Conservation (phyloP, 1,140 invertebrate genomes). For the Teleogryllus occipitalis region DNA sequence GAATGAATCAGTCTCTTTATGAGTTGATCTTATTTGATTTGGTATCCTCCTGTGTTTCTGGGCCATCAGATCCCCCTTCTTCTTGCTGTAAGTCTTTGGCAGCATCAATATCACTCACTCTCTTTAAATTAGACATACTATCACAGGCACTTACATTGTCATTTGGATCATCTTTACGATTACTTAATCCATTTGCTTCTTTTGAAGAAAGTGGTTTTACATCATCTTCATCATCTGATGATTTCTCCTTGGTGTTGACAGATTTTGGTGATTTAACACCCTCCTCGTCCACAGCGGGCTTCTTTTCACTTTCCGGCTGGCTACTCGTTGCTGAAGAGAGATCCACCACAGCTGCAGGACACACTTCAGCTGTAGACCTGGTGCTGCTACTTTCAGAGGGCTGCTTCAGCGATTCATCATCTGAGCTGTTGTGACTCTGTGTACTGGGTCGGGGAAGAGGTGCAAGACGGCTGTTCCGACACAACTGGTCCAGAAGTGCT, state of each 20-base stretch:
- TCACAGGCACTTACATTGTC: slow-evolving; percentile 22
- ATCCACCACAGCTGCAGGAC: slow-evolving; percentile 11
- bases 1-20: slow-evolving; percentile 20
- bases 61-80: slow-evolving; percentile 14
- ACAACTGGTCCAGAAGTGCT: slow-evolving; percentile 60
- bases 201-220: not conserved
- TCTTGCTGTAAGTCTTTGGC: slow-evolving; percentile 20
- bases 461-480: slow-evolving; percentile 34
- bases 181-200: slow-evolving; percentile 8
- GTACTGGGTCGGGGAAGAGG: slow-evolving; percentile 9
- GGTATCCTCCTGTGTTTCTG: slow-evolving; percentile 16
- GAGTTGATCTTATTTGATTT: slow-evolving; percentile 22
- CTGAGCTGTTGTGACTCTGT: slow-evolving; percentile 12
- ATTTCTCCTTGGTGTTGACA: slow-evolving; percentile 11
- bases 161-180: not conserved
- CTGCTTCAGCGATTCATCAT: slow-evolving; percentile 16
- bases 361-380: not conserved
- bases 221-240: slow-evolving; percentile 1
- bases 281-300: not conserved
- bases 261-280: not conserved
- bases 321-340: slow-evolving; percentile 11
- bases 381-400: not conserved
- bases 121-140: slow-evolving; percentile 18
- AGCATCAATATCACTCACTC: slow-evolving; percentile 18
- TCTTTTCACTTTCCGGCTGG: not conserved